Base-by-base conservation (phyloP, 2,797 vertebrate species). In the Enteromius viviparus region DNA sequence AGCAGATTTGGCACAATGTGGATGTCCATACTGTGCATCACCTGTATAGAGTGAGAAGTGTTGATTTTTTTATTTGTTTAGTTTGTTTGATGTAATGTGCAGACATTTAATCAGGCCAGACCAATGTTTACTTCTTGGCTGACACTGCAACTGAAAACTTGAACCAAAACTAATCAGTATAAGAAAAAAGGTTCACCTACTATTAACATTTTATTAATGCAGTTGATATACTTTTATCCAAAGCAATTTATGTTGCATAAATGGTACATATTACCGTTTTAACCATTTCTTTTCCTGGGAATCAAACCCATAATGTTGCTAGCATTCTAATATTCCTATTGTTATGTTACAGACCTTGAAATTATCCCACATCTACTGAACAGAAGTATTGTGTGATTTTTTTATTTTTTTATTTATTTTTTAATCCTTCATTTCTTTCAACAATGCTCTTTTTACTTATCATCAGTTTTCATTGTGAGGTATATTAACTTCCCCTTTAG, bases 21-120 rank as follows among this genome's bases (percentile, higher is more conserved):
- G 93, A 98, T 99, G 94, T 98, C 97, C 5, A 94, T 90, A 88
- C 96, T 97, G 86, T 97, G 94, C 98, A 99, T 99, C 91, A 99
- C 95, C 95, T 95, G 37, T 47, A 10, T n/a, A 58, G 37, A 76
- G 26, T 66, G 8, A 82, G 26, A 51, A 34, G 40, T 32, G 29
- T 49, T 14, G 10, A 4, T 9, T 66, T 23, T 68, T 34, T 49
- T 15, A 10, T 60, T 2, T 53, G n/a, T 51, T 23, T 14, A 14
- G 9, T 55, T n/a, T n/a, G 9, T n/a, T n/a, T n/a, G 9, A 23
- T 14, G 6, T 47, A 47, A 47, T 64, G 9, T 60, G 12, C 4
- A 42, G 23, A 34, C 21, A 37, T 64, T 64, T 49, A 45, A 64
- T 49, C 34, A 34, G 37, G 17, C 26, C 10, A 69, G 15, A 69